phyloP scores from a whole-genome alignment of 2,797 vertebrate species.

The Allobates femoralis region DNA sequence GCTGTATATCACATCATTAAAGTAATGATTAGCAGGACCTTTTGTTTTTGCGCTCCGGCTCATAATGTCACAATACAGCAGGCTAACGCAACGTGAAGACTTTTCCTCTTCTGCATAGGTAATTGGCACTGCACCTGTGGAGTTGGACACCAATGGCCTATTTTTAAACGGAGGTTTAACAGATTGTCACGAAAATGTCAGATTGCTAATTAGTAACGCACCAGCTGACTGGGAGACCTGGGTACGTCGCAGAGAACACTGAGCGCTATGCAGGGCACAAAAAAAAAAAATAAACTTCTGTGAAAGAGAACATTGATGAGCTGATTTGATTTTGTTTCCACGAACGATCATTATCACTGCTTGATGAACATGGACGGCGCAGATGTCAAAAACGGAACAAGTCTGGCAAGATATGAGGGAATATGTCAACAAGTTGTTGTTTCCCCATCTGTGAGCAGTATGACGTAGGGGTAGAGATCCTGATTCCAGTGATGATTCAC shows the following conservation, averaged over 20 bases:
- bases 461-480: too few species aligned
- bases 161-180: constrained; percentile 51
- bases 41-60: constrained; percentile 25
- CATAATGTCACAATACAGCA: constrained; percentile 34
- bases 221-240: constrained; percentile 35
- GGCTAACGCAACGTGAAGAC: constrained; percentile 3
- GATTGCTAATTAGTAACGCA: constrained; percentile 52
- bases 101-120: background rate
- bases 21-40: constrained; percentile 25
- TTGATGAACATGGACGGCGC: background rate
- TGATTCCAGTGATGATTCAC: too few species aligned
- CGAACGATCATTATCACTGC: background rate
- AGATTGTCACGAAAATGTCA: constrained; percentile 55
- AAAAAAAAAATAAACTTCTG: background rate
- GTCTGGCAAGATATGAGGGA: background rate
- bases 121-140: constrained; percentile 49
- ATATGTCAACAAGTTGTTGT: background rate
- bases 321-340: constrained; percentile 30
- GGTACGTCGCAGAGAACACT: constrained; percentile 11
- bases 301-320: constrained; percentile 4
- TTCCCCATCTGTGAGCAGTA: too few species aligned
- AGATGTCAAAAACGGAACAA: background rate
- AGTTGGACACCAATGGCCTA: constrained; percentile 39
- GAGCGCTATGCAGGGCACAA: background rate
- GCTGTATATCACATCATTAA: constrained; percentile 38